Evolutionary conservation across 2,113 vertebrate species (phyloP), one percentile per base, ranked within the genome.

Genomic region (Pterophyllum scalare): DNA sequence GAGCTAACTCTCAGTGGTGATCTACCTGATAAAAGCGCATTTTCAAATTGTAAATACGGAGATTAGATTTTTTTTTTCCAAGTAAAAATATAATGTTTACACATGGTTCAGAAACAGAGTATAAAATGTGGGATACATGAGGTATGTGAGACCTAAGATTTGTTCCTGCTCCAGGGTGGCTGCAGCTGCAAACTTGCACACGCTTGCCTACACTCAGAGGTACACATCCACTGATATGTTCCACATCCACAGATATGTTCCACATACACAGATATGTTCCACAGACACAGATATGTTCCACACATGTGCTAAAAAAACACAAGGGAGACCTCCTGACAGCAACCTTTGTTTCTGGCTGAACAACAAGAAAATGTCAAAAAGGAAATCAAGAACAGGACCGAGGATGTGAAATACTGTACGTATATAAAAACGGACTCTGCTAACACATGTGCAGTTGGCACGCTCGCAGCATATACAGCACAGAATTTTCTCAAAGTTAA

Each of bases 341-440:
- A 58, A 0, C 38, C 64, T 67, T 67, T 46, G n/a, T 67, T 26
- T 3, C 6, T 67, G 64, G 64, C 64, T 46, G 64, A 67, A 46
- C 64, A 67, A 67, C 64, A 67, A 67, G 64, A 67, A 49, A 46
- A 67, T 28, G 40, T 46, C 64, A 67, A 43, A 67, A 67, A 67
- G 40, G 1, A 59, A 70, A 49, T 19, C 40, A 49, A 49, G 40
- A 61, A 52, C 26, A 52, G 58, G 75, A 52, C 26, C 40, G 33
- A 77, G 5, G 20, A 22, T 78, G 26, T 78, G 59, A 31, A 46
- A 52, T 78, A 61, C 26, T 35, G 11, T 77, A 61, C 58, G 33
- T 43, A 12, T 31, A 35, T 38, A 59, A 70, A 70, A 70, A 70
- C 28, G 20, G 49, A 49, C 15, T 49, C 24, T 19, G 49, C 65